Percentiles rank a stretch among this genome's conserved stretches.
Evolutionary conservation across 2,888 invertebrate genomes (phyloP).

Genomic region (Drosophila putrida): DNA sequence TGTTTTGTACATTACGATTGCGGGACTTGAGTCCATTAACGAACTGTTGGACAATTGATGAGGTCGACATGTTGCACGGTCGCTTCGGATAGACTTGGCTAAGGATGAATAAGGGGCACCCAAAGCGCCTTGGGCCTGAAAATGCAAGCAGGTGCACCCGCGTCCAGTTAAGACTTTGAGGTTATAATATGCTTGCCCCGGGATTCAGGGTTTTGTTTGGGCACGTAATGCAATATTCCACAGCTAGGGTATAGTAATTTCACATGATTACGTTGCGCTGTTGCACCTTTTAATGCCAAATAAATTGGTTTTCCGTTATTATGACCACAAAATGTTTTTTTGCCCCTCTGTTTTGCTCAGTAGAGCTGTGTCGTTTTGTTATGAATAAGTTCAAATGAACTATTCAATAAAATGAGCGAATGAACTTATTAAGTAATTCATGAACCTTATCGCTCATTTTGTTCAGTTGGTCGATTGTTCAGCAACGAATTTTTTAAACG

Average conservation of each 20-base stretch:
- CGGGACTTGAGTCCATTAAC: constrained; percentile 95
- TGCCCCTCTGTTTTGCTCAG: constrained; percentile 52
- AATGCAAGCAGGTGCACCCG: constrained; percentile 70
- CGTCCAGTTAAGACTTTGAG: constrained; percentile 61
- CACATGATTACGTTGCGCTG: constrained; percentile 52
- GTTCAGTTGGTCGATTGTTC: too few relatives aligned
- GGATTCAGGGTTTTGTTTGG: constrained; percentile 28
- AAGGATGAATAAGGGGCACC: neutral
- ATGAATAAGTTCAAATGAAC: too few relatives aligned
- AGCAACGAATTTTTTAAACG: too few relatives aligned
- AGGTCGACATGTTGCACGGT: constrained; percentile 82
- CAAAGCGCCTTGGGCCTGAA: constrained; percentile 13
- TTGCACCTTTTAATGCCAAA: constrained; percentile 16
- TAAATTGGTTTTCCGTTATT: constrained; percentile 5
- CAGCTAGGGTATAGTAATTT: constrained; percentile 25
- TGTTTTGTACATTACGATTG: constrained; percentile 93
- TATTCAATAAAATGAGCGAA: too few relatives aligned
- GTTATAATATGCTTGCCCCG: constrained; percentile 69
- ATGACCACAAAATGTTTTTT: constrained; percentile 17
- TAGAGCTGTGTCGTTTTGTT: constrained; percentile 27
- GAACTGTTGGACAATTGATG: constrained; percentile 90
- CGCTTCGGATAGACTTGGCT: neutral
- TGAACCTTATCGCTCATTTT: too few relatives aligned
- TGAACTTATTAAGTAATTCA: too few relatives aligned
- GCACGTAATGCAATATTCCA: constrained; percentile 48